These are phyloP conservation scores for Pristionchus fissidentatus DNA, from an alignment of 2,888 invertebrate genomes.

Conservation along the genomic window DNA sequence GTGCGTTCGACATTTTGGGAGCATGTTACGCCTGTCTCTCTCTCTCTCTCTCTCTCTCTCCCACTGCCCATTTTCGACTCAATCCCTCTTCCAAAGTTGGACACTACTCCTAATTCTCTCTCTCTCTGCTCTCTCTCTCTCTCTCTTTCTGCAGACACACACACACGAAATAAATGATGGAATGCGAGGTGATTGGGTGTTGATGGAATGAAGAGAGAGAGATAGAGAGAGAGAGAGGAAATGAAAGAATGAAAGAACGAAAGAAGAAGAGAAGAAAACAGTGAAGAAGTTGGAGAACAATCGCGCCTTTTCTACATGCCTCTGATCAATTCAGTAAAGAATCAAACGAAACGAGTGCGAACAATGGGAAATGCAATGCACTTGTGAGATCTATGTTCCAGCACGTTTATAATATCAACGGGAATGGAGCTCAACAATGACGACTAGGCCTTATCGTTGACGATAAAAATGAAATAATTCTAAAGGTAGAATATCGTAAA, in stretches of 20 bases:
- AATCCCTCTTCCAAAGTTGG: too few relatives aligned
- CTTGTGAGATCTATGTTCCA: too few relatives aligned
- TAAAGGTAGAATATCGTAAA: not conserved
- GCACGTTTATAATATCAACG: too few relatives aligned
- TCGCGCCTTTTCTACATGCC: too few relatives aligned
- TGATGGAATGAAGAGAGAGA: not conserved
- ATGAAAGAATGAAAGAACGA: not conserved
- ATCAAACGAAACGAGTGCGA: too few relatives aligned
- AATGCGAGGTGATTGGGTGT: conserved; percentile 21
- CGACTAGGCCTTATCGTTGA: too few relatives aligned
- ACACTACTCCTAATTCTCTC: not conserved
- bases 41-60: not conserved
- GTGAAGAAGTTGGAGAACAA: not conserved
- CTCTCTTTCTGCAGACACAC: not conserved
- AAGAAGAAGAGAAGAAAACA: not conserved
- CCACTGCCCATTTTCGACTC: too few relatives aligned
- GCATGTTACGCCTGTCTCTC: not conserved
- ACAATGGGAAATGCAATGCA: too few relatives aligned
- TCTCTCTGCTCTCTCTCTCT: not conserved
- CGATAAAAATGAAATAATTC: too few relatives aligned
- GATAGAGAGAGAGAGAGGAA: not conserved
- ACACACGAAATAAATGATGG: conserved; percentile 38
- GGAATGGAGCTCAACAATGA: too few relatives aligned
- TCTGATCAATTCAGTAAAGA: too few relatives aligned
- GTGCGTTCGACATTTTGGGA: not conserved